Base-by-base conservation (phyloP, 2,797 vertebrate species). In the Pseudotriccus pelzelni region DNA sequence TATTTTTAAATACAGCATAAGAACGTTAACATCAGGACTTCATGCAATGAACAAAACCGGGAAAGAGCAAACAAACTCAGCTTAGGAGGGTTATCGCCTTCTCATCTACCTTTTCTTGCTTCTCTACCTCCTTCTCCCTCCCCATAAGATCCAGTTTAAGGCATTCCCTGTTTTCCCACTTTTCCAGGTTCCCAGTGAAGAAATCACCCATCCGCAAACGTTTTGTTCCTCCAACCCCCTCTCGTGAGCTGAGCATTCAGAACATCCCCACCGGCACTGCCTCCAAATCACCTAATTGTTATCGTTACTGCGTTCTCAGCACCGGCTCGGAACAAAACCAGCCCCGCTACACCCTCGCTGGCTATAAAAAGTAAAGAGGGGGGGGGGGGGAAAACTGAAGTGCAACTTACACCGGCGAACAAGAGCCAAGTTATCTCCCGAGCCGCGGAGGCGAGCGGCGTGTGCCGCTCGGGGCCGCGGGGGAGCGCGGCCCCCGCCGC, bases 261-360 rank as follows among this genome's bases (percentile, higher is more conserved):
- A 84, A 88, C 81, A 85, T 46, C 89, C 89, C 89, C 86, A 87
- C 49, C 63, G 53, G 96, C 96, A n/a, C 50, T 93, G 96, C 93
- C 96, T 85, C 94, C 92, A 24, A 76, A 87, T 73, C 58, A 63
- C 69, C 96, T 78, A 97, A 97, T 80, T 81, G 93, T 67, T 55
- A 90, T 59, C 95, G 72, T 47, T 62, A 55, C 5, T 17, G 66
- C 14, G 73, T 34, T 52, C 85, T 75, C 92, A 32, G 88, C 89
- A 90, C 43, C 87, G 78, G 68, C 82, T 72, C 43, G 0, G n/a
- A 87, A 88, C 77, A 84, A 59, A 88, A 64, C 6, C 88, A 9
- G 50, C 72, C 47, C 46, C 56, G 30, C 85, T 83, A 22, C 78
- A 89, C 52, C 44, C 83, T 58, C 34, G 43, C 66, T 4, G 37